Base-by-base conservation (phyloP, 2,888 invertebrate genomes). In the Mellilla xanthometata region DNA sequence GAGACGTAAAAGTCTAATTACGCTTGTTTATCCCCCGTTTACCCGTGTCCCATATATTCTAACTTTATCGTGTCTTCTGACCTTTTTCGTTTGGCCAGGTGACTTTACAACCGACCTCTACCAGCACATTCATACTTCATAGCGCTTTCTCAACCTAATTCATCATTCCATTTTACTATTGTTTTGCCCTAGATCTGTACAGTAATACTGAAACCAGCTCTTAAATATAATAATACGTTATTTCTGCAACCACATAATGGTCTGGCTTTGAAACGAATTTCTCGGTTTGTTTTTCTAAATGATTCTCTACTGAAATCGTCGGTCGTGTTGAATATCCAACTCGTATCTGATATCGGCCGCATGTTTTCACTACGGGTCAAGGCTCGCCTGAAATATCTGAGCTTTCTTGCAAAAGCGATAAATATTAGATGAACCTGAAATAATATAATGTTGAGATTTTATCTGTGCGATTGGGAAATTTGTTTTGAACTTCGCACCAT, bases 301-400 rank as follows among this genome's bases (percentile, higher is more conserved):
- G 27, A 32, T 39, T 43, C 39, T 40, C 23, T n/a, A n/a, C n/a
- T n/a, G n/a, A 40, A 32, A 43, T 43, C 51, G 39, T 44, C 49
- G 35, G 33, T 44, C 49, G 32, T 39, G 30, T 51, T 34, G 47
- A 46, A 52, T 52, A 50, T 45, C n/a, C n/a, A n/a, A n/a, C n/a
- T n/a, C 45, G 23, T 36, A 39, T 46, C 46, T 49, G 39, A 48
- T 43, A 39, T 56, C 49, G 42, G 42, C 28, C 45, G 29, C 39
- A 15, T 39, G 43, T 38, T 47, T 32, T 39, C 42, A 39, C 39
- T 44, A 30, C 52, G 52, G 57, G 57, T 57, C 57, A 57, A 55
- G 57, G 57, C 49, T 31, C 10, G 9, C 29, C 53, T 39, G 43
- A 55, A 57, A 55, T 55, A 55, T 49, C 51, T 44, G 35, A 23